Conservation (phyloP, 2,113 vertebrate genomes). For the Mesocricetus auratus region DNA sequence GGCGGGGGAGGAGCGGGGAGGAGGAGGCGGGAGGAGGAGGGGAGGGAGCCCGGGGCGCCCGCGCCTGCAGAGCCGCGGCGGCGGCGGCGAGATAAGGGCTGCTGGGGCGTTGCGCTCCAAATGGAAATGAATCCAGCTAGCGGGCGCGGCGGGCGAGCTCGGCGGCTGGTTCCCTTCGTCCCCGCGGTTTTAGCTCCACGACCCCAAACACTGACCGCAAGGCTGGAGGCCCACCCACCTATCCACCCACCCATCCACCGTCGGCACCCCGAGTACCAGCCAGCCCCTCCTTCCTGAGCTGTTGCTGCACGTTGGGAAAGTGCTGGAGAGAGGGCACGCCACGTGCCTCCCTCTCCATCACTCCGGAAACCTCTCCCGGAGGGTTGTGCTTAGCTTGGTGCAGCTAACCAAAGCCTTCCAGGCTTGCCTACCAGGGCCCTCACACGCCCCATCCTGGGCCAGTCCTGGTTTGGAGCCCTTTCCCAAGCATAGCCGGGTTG, state of each 20-base stretch:
- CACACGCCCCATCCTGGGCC: not conserved
- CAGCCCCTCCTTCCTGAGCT: not conserved
- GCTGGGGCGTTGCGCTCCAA: slow-evolving; percentile 58
- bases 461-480: not conserved
- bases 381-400: not conserved
- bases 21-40: slow-evolving; percentile 33
- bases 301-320: slow-evolving; percentile 12
- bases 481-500: not conserved
- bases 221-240: not conserved
- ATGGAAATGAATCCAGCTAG: slow-evolving; percentile 66
- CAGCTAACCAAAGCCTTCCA: not conserved
- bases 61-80: slow-evolving; percentile 70
- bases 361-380: not conserved
- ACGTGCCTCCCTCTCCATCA: not conserved
- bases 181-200: not conserved
- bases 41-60: slow-evolving; percentile 64
- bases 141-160: slow-evolving; percentile 17
- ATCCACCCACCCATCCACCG: too few species aligned
- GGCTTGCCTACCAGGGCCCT: not conserved
- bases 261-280: not conserved
- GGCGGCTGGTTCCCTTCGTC: not conserved
- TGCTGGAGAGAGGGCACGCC: slow-evolving; percentile 20
- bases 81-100: slow-evolving; percentile 71
- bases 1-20: not conserved
- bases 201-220: not conserved